Base-by-base conservation (phyloP, 1,140 invertebrate genomes). In the Reticulitermes speratus region DNA sequence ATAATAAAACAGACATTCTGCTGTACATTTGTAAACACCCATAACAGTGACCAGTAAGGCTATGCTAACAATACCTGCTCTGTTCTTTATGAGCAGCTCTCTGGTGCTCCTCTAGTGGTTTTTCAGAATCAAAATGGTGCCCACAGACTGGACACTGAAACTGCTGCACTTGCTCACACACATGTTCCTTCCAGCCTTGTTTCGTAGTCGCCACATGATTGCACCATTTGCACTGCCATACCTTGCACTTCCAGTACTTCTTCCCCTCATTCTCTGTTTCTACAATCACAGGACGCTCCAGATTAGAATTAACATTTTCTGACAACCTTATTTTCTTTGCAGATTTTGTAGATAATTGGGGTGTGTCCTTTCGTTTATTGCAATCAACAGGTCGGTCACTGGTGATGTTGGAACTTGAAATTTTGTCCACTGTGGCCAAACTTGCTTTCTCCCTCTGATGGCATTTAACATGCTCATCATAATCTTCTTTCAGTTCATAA, bases 401-500 rank as follows among this genome's bases (percentile, higher is more conserved):
- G 52, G 1, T 1, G 52, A 1, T 55, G 19, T 16, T 55, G 52
- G 9, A 48, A 48, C 16, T 48, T 48, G 52, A 55, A 55, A 12
- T 55, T 55, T 75, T 75, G 7, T 75, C 65, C 30, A 0, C 65
- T 75, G 65, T 30, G 19, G 1, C 19, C n/a, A 30, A 75, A n/a
- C n/a, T 75, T 75, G 65, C n/a, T 75, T 75, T 75, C 16, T 75
- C 65, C 8, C 14, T 30, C 3, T 75, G 65, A 75, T 75, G 65
- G n/a, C 25, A 11, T 30, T 75, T 75, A 75, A 75, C 65, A 30
- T 75, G 65, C 14, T 75, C 65, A 30, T n/a, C 25, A 75, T n/a
- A 75, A 75, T 75, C 65, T 30, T 75, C 65, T 75, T 75, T 75
- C 65, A 75, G n/a, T 30, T 75, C 65, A 75, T 75, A 75, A 75